phyloP scores from a whole-genome alignment of 2,797 vertebrate genomes.

The Esox masquinongy region DNA sequence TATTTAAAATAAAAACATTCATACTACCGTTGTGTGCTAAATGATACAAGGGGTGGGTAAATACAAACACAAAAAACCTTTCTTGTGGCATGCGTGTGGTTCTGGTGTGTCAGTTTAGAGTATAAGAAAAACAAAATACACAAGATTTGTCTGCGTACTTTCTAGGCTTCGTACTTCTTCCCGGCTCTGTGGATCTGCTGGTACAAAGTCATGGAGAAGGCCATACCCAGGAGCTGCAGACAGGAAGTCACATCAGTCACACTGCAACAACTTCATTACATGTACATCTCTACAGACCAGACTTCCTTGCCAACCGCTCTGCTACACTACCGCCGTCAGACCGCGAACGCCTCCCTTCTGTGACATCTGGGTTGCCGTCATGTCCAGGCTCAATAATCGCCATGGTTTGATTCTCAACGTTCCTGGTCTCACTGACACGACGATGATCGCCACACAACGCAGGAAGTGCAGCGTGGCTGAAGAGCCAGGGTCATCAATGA shows the following conservation, averaged over 20 bases:
- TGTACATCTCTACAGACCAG: neutral
- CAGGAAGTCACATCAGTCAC: conserved; percentile 25
- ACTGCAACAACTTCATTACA: neutral
- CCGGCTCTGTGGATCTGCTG: conserved; percentile 95
- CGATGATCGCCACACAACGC: too few species aligned
- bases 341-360: too few species aligned
- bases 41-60: conserved; percentile 37
- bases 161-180: conserved; percentile 94
- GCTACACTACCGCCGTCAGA: neutral
- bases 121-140: neutral
- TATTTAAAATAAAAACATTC: conserved; percentile 6
- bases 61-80: conserved; percentile 8
- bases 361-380: too few species aligned
- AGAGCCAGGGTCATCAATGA: too few species aligned
- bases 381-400: too few species aligned
- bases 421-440: too few species aligned
- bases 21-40: conserved; percentile 42
- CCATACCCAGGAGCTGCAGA: conserved; percentile 95
- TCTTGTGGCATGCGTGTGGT: conserved; percentile 28
- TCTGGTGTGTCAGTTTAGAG: conserved; percentile 19
- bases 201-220: conserved; percentile 98
- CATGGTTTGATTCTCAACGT: too few species aligned
- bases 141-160: neutral
- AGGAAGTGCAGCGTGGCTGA: too few species aligned
- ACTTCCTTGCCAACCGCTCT: neutral